Evolutionary conservation across 2,797 vertebrate species (phyloP).

Genomic region (Catharus ustulatus): DNA sequence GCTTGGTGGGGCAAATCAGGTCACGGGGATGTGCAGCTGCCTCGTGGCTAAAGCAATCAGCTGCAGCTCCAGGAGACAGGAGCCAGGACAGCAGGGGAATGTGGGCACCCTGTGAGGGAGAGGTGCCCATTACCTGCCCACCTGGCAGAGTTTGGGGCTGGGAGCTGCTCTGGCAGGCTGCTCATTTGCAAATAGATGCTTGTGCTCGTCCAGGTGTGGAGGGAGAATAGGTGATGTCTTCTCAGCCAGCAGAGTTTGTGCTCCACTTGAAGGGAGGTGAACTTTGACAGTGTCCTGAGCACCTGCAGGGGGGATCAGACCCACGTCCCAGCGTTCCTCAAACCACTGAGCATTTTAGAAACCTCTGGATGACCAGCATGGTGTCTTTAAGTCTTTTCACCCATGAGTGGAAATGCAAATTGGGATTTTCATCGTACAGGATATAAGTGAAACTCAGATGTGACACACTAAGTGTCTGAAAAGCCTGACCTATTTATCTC

Average conservation of each 20-base stretch:
- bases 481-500: neutral
- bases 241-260: neutral
- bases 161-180: neutral
- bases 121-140: constrained; percentile 29
- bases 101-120: neutral
- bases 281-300: neutral
- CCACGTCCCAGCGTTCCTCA: fast-evolving
- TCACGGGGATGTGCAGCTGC: neutral
- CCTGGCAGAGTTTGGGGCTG: neutral
- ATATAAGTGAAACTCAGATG: neutral
- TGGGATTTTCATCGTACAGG: neutral
- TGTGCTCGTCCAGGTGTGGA: neutral
- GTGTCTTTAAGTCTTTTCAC: neutral
- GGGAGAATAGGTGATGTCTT: neutral
- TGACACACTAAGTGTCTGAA: neutral
- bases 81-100: neutral
- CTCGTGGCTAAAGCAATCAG: neutral
- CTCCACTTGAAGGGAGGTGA: neutral
- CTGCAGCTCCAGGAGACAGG: constrained; percentile 17
- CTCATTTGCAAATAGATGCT: constrained; percentile 26
- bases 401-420: neutral
- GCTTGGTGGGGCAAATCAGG: constrained; percentile 52
- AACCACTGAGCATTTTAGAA: neutral
- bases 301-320: neutral
- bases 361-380: neutral